Percentiles rank a stretch among this genome's conserved stretches.
Conservation (phyloP, 2,113 vertebrate genomes). For the Ictalurus punctatus region DNA sequence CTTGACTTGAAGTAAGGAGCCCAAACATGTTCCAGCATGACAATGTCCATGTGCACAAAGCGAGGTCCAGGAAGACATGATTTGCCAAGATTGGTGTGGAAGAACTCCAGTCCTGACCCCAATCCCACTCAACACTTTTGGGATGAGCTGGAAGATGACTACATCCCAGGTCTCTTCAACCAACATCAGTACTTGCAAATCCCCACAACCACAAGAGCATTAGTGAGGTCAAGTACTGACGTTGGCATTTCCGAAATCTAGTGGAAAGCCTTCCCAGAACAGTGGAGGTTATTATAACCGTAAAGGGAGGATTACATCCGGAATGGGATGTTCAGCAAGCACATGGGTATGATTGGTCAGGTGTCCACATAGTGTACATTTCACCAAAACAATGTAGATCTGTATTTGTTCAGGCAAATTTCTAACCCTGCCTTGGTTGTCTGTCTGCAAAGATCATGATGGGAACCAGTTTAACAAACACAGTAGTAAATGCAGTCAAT, state of each 20-base stretch:
- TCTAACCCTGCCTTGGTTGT: background rate
- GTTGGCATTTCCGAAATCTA: background rate
- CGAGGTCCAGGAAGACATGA: background rate
- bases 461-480: background rate
- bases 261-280: background rate
- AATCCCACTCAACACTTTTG: background rate
- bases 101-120: background rate
- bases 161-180: background rate
- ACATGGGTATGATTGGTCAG: background rate
- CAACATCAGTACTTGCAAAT: background rate
- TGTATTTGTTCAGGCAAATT: background rate
- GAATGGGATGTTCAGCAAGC: background rate
- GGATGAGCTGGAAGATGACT: background rate
- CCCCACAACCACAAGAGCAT: too few species aligned
- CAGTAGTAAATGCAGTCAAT: background rate
- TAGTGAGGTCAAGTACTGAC: too few species aligned
- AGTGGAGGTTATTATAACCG: background rate
- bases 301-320: background rate
- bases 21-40: background rate
- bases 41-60: background rate
- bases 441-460: background rate
- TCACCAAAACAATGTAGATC: background rate
- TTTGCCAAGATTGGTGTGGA: background rate
- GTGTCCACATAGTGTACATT: background rate
- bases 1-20: background rate